Evolutionary conservation across 2,113 vertebrate species (phyloP), one percentile per base, ranked within the genome.

Genomic region (Willisornis vidua): DNA sequence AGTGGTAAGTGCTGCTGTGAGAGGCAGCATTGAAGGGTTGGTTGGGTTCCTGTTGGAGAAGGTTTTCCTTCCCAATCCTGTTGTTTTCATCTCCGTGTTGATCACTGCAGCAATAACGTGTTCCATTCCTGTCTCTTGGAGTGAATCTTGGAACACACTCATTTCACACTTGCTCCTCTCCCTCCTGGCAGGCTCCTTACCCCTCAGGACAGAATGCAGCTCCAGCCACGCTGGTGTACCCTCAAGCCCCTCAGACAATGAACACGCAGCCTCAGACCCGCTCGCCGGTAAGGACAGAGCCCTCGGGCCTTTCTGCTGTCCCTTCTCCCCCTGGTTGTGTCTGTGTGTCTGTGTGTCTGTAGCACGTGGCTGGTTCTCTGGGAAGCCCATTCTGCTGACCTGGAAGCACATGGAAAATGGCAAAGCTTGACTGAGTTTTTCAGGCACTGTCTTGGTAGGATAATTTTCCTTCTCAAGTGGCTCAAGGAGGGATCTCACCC

Each of bases 171-270:
- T 31, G 3, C n/a, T 92, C 70, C 86, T 94, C 81, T 87, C 73
- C 10, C 97, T 97, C 86, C 91, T 92, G 93, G 90, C 96, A 99
- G 99, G 98, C 99, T 97, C 98, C 99, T 55, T 99, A 99, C 96
- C 98, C 98, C 98, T 98, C 98, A 97, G 99, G 99, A 97, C 99
- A 99, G 98, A 99, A 99, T 98, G 98, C 99, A 97, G 99, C 98
- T 94, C 98, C 99, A 78, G 96, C 99, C 95, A 98, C 99, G 3
- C 55, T 99, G 96, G 98, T 99, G 94, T 99, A 99, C 93, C 98
- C 99, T 97, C 98, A 99, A 96, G 98, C 99, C 97, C 98, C 99
- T 63, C 99, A 99, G 93, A 98, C 98, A 98, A 99, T 99, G 98
- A 99, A 98, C 97, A 98, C 99, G 33, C 99, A 99, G 98, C 99